Evolutionary conservation across 2,797 vertebrate genomes (phyloP).

Genomic region (Cyclopterus lumpus): DNA sequence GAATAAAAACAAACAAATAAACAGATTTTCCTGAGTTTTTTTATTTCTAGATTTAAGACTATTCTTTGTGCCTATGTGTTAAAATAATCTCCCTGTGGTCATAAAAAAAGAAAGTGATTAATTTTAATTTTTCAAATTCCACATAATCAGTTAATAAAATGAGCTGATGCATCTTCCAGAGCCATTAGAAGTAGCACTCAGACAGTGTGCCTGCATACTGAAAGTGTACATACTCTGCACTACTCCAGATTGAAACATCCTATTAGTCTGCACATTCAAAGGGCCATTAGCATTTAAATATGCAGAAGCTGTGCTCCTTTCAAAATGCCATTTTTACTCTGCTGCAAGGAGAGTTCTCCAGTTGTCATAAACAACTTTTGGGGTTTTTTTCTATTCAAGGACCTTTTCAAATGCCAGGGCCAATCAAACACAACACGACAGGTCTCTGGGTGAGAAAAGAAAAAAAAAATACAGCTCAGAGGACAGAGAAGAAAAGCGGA

Average conservation of each 20-base stretch:
- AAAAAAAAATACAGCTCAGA: slow-evolving; percentile 73
- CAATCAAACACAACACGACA: slow-evolving; percentile 81
- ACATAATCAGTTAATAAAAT: slow-evolving; percentile 68
- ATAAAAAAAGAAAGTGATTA: slow-evolving; percentile 49
- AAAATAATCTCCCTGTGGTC: slow-evolving; percentile 48
- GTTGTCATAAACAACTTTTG: slow-evolving; percentile 81
- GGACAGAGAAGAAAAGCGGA: slow-evolving; percentile 75
- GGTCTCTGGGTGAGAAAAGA: slow-evolving; percentile 68
- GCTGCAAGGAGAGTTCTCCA: slow-evolving; percentile 76
- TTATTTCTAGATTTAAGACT: slow-evolving; percentile 24
- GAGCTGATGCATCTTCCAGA: slow-evolving; percentile 59
- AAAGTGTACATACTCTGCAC: slow-evolving; percentile 61
- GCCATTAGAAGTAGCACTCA: slow-evolving; percentile 67
- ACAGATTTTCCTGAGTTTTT: slow-evolving; percentile 41
- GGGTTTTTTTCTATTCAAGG: slow-evolving; percentile 69
- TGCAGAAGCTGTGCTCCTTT: slow-evolving; percentile 77
- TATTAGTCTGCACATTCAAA: slow-evolving; percentile 76
- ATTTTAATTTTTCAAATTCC: slow-evolving; percentile 28
- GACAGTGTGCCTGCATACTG: slow-evolving; percentile 57
- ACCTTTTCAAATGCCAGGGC: slow-evolving; percentile 86
- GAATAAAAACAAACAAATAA: slow-evolving; percentile 31
- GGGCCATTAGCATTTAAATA: slow-evolving; percentile 83
- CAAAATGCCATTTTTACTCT: slow-evolving; percentile 80
- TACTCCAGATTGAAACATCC: slow-evolving; percentile 74
- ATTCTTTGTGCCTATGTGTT: slow-evolving; percentile 40